phyloP scores from a whole-genome alignment of 2,888 invertebrate genomes.

The Eristalis arbustorum region DNA sequence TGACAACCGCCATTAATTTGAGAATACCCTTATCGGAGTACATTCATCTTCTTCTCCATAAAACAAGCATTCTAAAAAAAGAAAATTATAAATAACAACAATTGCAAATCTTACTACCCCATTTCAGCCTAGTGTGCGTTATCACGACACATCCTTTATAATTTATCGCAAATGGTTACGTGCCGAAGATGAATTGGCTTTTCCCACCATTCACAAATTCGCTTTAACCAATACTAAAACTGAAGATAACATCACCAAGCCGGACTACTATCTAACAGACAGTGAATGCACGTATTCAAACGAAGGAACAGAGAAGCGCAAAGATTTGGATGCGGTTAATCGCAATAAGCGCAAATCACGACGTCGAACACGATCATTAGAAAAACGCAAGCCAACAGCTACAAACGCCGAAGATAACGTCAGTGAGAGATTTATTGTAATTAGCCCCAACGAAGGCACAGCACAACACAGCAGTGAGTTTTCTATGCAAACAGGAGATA shows the following conservation, averaged over 20 bases:
- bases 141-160: constrained; percentile 72
- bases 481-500: constrained; percentile 52
- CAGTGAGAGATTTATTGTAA: constrained; percentile 48
- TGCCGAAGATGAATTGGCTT: constrained; percentile 72
- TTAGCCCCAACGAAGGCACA: constrained; percentile 23
- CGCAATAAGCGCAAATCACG: constrained; percentile 66
- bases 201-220: constrained; percentile 71
- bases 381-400: constrained; percentile 52
- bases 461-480: constrained; percentile 3
- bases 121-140: constrained; percentile 73
- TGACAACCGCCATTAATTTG: not conserved
- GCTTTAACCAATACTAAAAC: constrained; percentile 43
- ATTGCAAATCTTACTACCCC: constrained; percentile 15
- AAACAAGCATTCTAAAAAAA: constrained; percentile 39
- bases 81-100: not conserved
- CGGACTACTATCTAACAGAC: constrained; percentile 67
- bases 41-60: constrained; percentile 9
- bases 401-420: constrained; percentile 37
- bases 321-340: constrained; percentile 53
- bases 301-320: constrained; percentile 46
- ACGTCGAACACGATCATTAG: constrained; percentile 69
- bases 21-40: not conserved
- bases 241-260: constrained; percentile 56
- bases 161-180: constrained; percentile 73
- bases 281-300: constrained; percentile 62